These are phyloP conservation scores for Calyptommatus sinebrachiatus DNA, from an alignment of 2,113 vertebrate species.

Conservation along the genomic window DNA sequence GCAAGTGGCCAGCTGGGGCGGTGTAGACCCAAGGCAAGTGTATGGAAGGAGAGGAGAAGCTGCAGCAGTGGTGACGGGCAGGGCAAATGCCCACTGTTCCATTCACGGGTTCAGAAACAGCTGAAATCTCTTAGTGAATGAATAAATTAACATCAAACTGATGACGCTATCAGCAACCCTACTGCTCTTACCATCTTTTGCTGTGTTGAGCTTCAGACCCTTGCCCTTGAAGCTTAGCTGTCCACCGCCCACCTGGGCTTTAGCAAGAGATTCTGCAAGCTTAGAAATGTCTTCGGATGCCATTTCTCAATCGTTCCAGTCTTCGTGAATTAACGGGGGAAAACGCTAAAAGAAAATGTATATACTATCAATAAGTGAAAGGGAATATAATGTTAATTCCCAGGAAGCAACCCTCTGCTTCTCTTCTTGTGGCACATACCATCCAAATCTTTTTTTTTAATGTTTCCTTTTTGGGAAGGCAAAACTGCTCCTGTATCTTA, in stretches of 20 bases:
- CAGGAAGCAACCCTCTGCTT: neutral
- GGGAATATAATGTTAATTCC: constrained; percentile 2
- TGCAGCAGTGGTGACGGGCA: too few species aligned
- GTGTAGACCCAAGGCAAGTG: too few species aligned
- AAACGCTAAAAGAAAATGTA: neutral
- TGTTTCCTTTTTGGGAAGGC: neutral
- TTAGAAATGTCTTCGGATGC: constrained; percentile 90
- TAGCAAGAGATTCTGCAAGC: constrained; percentile 87
- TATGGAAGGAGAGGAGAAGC: too few species aligned
- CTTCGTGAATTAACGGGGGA: constrained; percentile 35
- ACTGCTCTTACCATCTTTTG: constrained; percentile 85
- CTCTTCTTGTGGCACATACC: neutral
- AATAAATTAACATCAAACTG: neutral
- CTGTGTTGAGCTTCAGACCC: constrained; percentile 90
- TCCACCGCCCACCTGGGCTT: constrained; percentile 85
- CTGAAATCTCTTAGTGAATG: too few species aligned
- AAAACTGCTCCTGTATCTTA: neutral
- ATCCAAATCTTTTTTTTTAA: neutral
- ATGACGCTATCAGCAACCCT: neutral
- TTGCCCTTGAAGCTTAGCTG: constrained; percentile 95
- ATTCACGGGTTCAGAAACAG: too few species aligned
- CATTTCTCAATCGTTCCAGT: constrained; percentile 69
- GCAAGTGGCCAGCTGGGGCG: too few species aligned
- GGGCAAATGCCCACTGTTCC: too few species aligned
- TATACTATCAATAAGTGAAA: too few species aligned